Conservation (phyloP, 2,888 invertebrate genomes). For the Chromoteleia sp. region DNA sequence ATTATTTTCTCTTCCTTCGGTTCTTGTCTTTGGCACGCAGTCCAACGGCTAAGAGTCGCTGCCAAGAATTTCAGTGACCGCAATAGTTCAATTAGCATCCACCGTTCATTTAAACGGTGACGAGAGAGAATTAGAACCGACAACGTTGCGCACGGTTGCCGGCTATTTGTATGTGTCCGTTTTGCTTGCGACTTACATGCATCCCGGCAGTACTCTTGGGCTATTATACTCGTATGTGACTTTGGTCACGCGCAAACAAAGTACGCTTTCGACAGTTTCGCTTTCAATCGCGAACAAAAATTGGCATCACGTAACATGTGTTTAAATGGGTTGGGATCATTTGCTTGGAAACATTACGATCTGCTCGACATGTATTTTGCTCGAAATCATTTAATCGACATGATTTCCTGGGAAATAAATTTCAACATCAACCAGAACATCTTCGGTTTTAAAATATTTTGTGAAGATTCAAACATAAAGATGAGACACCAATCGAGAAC, state of each 20-base stretch:
- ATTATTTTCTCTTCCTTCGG: conserved; percentile 58
- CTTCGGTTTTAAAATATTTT: no score
- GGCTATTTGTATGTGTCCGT: conserved; percentile 66
- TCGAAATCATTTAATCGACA: no score
- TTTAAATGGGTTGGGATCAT: no score
- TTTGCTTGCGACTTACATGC: conserved; percentile 57
- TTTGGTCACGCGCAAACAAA: conserved; percentile 32
- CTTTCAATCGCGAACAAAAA: conserved; percentile 21
- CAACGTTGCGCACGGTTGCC: conserved; percentile 51
- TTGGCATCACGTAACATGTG: conserved; percentile 10
- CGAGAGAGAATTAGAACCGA: conserved; percentile 74
- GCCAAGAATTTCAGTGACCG: conserved; percentile 82
- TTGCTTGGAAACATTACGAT: no score
- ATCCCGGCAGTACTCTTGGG: conserved; percentile 13
- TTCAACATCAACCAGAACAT: no score
- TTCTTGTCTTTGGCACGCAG: conserved; percentile 53
- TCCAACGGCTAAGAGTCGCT: conserved; percentile 71
- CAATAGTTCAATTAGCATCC: conserved; percentile 84
- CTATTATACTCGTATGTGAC: conserved; percentile 28
- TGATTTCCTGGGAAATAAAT: no score
- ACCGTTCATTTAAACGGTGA: conserved; percentile 79
- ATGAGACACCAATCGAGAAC: no score
- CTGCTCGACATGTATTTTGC: no score
- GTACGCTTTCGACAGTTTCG: conserved; percentile 48
- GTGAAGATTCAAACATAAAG: no score